phyloP scores from a whole-genome alignment of 2,888 invertebrate genomes.

The Tachina lurida region DNA sequence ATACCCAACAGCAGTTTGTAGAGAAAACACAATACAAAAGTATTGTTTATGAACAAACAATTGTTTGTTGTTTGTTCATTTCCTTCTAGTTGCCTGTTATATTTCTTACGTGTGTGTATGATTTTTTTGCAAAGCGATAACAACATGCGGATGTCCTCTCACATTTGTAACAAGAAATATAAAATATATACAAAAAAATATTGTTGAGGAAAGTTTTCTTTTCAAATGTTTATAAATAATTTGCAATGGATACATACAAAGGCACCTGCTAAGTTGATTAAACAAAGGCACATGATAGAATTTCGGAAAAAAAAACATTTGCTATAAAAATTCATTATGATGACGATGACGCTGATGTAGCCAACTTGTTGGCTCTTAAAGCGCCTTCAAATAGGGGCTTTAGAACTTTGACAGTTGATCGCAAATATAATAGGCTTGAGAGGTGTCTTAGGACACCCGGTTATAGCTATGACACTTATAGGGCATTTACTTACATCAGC shows the following conservation, averaged over 20 bases:
- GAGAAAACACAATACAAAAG: neutral
- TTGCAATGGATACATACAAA: neutral
- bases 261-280: neutral
- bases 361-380: neutral
- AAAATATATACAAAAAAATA: neutral
- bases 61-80: constrained; percentile 4
- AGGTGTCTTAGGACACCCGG: no score
- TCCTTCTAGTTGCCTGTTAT: neutral
- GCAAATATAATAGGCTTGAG: no score
- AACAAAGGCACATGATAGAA: neutral
- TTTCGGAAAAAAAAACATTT: neutral
- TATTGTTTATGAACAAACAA: constrained; percentile 1
- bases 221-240: neutral
- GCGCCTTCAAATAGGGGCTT: no score
- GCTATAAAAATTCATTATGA: neutral
- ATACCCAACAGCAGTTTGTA: neutral
- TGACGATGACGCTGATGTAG: constrained; percentile 25
- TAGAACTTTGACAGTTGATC: no score
- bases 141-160: constrained; percentile 12
- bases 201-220: constrained; percentile 3
- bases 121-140: neutral
- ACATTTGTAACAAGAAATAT: neutral
- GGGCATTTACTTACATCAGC: no score
- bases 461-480: no score
- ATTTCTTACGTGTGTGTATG: neutral